A percentile compares a stretch with the other conserved stretches of the same genome.
phyloP scores from a whole-genome alignment of 2,888 invertebrate genomes.

The Choreutis nemorana region DNA sequence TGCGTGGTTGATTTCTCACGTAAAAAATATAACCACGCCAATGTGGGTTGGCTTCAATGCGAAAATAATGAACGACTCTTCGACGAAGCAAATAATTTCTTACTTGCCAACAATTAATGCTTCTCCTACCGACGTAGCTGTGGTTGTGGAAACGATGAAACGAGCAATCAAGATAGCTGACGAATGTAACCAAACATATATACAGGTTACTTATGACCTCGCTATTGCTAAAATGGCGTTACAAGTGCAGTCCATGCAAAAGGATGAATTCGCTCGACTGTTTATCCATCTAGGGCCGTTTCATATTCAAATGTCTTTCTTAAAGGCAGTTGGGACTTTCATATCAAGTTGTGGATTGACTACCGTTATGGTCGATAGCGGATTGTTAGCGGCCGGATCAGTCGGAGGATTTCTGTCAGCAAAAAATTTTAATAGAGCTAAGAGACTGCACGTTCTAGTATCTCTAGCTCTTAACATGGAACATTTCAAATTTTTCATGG shows the following conservation, averaged over 20 bases:
- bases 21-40: too few species aligned
- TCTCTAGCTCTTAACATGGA: slow-evolving; percentile 9
- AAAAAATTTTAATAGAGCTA: slow-evolving; percentile 21
- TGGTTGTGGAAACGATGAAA: too few species aligned
- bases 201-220: slow-evolving; percentile 17
- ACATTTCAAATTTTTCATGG: slow-evolving; percentile 12
- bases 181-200: too few species aligned
- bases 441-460: slow-evolving; percentile 12
- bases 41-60: too few species aligned
- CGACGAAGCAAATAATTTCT: too few species aligned
- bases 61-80: too few species aligned
- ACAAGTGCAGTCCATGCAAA: slow-evolving; percentile 14
- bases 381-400: slow-evolving; percentile 18
- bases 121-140: too few species aligned
- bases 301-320: slow-evolving; percentile 17
- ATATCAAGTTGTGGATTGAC: slow-evolving; percentile 17
- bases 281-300: slow-evolving; percentile 19
- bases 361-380: slow-evolving; percentile 15
- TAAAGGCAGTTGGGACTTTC: slow-evolving; percentile 20
- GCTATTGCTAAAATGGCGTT: slow-evolving; percentile 16
- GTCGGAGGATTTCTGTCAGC: slow-evolving; percentile 18
- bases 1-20: too few species aligned
- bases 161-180: too few species aligned
- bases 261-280: slow-evolving; percentile 15
- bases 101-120: too few species aligned